phyloP scores from a whole-genome alignment of 2,888 invertebrate genomes.

The Oxytorus armatus region DNA sequence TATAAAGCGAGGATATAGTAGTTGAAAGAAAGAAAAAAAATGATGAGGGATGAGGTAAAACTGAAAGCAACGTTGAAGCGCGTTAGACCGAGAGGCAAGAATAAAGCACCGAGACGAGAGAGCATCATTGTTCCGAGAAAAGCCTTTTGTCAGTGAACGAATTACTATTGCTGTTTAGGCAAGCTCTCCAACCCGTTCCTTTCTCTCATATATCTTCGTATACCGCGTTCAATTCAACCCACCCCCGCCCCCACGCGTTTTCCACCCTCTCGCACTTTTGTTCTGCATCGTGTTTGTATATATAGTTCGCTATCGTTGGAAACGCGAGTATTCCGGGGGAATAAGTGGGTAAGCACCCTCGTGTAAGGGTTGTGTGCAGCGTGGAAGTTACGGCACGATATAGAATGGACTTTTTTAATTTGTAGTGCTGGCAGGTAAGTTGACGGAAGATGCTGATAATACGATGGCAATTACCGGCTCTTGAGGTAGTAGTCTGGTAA shows the following conservation, averaged over 20 bases:
- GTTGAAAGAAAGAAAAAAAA: neutral
- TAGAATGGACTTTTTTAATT: too few species aligned
- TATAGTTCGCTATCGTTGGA: too few species aligned
- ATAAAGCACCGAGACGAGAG: slow-evolving; percentile 52
- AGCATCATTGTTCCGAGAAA: slow-evolving; percentile 73
- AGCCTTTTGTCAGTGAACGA: slow-evolving; percentile 78
- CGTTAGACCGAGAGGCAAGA: slow-evolving; percentile 71
- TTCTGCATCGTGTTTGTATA: too few species aligned
- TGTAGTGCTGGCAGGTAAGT: too few species aligned
- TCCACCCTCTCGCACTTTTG: neutral
- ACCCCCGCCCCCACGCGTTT: neutral
- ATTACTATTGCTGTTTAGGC: slow-evolving; percentile 79
- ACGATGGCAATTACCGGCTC: too few species aligned
- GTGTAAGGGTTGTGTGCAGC: too few species aligned
- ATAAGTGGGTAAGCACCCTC: too few species aligned
- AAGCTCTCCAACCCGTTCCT: slow-evolving; percentile 22
- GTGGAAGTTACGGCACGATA: too few species aligned
- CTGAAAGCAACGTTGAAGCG: slow-evolving; percentile 61
- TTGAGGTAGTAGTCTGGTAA: too few species aligned
- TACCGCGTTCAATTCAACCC: slow-evolving; percentile 20
- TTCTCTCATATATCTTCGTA: slow-evolving; percentile 21
- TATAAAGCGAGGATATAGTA: neutral
- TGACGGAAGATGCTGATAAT: too few species aligned
- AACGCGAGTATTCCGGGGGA: too few species aligned
- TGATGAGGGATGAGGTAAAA: slow-evolving; percentile 17